Percentiles rank a stretch among this genome's conserved stretches.
Conservation (phyloP, 1,140 invertebrate species). For the Drosophila pectinifera region DNA sequence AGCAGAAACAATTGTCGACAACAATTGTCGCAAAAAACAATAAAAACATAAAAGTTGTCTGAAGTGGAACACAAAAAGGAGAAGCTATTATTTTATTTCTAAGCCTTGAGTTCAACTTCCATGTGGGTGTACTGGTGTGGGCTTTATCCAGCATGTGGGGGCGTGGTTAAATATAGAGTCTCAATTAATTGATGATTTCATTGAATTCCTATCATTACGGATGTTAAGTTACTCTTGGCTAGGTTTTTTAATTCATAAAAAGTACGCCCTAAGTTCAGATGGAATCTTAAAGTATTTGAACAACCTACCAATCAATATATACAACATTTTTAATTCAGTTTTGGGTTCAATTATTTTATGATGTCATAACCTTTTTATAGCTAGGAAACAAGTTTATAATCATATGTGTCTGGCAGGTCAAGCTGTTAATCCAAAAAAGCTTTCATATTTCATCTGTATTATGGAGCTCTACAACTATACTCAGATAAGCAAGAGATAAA, state of each 20-base stretch:
- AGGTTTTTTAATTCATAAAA: background rate
- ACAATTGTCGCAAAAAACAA: conserved; percentile 24
- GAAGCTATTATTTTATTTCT: conserved; percentile 16
- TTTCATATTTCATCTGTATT: background rate
- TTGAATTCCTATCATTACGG: conserved; percentile 4
- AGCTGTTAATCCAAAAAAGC: background rate
- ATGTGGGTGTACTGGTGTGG: conserved; percentile 16
- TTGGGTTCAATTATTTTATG: background rate
- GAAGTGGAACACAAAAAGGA: conserved; percentile 22
- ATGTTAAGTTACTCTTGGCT: conserved; percentile 1
- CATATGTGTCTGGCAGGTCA: background rate
- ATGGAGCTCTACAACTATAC: background rate
- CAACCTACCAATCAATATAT: background rate
- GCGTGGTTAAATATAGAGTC: conserved; percentile 16
- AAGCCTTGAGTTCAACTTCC: conserved; percentile 16
- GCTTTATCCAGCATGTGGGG: conserved; percentile 7
- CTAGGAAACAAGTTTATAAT: background rate
- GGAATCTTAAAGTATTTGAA: background rate
- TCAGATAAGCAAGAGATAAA: background rate
- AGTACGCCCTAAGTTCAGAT: background rate
- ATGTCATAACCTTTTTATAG: background rate
- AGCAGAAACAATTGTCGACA: conserved; percentile 39
- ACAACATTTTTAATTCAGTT: background rate
- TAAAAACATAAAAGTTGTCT: conserved; percentile 7
- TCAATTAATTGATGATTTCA: conserved; percentile 30